Conservation (phyloP, 1,140 invertebrate genomes). For the Paramacrobiotus metropolitanus region DNA sequence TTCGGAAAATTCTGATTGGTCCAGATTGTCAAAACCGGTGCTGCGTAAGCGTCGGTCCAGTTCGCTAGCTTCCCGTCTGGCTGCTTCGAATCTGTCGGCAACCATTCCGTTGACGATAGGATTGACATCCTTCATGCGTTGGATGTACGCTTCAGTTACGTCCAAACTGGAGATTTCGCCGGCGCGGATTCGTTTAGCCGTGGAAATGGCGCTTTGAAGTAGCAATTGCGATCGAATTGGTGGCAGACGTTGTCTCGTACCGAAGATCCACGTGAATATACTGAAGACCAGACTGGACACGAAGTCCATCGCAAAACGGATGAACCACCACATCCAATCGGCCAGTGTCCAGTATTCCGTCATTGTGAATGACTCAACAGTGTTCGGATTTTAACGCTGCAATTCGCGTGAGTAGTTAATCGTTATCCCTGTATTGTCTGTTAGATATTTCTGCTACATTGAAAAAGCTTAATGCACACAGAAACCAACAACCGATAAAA, state of each 20-base stretch:
- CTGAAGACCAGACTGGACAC: neutral
- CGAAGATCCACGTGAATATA: neutral
- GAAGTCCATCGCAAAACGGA: neutral
- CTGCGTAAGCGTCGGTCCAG: conserved; percentile 34
- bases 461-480: too few relatives aligned
- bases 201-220: conserved; percentile 39
- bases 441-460: too few relatives aligned
- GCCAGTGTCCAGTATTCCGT: too few relatives aligned
- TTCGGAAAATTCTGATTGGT: conserved; percentile 11
- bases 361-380: too few relatives aligned
- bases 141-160: conserved; percentile 50
- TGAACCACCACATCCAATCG: too few relatives aligned
- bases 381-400: too few relatives aligned
- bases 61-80: conserved; percentile 51
- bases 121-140: conserved; percentile 54
- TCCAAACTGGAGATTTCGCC: conserved; percentile 42
- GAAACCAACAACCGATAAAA: too few relatives aligned
- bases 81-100: conserved; percentile 46
- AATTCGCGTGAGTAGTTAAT: too few relatives aligned
- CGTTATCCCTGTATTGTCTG: too few relatives aligned
- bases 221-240: conserved; percentile 26
- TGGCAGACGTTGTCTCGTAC: neutral
- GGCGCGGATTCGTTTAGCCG: conserved; percentile 45
- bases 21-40: too few relatives aligned
- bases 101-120: conserved; percentile 52